These are phyloP conservation scores for Ectemnius cavifrons DNA, from an alignment of 2,888 invertebrate species.

Conservation along the genomic window DNA sequence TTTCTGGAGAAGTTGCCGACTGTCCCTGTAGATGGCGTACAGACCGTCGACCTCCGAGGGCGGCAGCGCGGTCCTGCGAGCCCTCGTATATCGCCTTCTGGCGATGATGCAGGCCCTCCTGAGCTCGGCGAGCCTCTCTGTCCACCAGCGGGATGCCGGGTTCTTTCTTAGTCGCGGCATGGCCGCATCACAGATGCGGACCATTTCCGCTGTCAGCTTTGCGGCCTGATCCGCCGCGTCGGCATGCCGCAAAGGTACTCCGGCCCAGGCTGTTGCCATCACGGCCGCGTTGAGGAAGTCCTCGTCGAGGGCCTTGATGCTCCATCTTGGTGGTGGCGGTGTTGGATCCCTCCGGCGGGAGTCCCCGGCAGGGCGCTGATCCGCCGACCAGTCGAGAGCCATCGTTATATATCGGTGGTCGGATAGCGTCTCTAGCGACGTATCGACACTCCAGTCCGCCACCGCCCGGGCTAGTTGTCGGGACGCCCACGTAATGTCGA, in stretches of 20 bases:
- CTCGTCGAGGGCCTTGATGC: background rate
- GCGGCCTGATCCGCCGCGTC: background rate
- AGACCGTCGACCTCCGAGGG: too few species aligned
- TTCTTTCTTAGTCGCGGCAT: background rate
- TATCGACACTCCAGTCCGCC: background rate
- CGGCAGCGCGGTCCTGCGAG: too few species aligned
- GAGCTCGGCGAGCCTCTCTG: background rate
- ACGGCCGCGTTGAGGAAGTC: background rate
- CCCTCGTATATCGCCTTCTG: too few species aligned
- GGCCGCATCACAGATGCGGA: too few species aligned
- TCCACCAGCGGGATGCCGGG: background rate
- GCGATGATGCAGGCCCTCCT: background rate
- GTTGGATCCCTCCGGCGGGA: too few species aligned
- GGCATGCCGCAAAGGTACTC: background rate
- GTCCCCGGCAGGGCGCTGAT: background rate
- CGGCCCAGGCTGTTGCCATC: background rate
- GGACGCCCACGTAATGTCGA: background rate
- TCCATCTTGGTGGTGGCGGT: background rate
- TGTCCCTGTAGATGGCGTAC: too few species aligned
- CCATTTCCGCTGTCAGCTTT: background rate
- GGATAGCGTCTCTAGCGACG: too few species aligned
- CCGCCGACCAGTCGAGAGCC: background rate
- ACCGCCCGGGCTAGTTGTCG: background rate
- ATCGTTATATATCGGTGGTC: too few species aligned
- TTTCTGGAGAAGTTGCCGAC: background rate